Conservation (phyloP, 2,797 vertebrate genomes). For the Megaceryle alcyon region DNA sequence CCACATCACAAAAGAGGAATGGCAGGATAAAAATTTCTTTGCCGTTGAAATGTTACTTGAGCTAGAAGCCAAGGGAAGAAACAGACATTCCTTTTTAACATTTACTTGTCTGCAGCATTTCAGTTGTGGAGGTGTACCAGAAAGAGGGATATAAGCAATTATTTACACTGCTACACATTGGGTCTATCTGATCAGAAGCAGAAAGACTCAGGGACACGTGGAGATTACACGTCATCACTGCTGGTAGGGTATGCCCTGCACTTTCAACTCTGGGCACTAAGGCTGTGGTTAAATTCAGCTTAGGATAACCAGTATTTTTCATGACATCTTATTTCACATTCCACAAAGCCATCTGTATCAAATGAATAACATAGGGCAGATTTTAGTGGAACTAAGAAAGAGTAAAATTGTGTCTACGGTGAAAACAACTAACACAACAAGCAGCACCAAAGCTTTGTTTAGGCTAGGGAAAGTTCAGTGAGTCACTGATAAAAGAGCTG, state of each 20-base stretch:
- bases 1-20: not conserved
- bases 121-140: not conserved
- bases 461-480: not conserved
- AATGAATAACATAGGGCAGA: not conserved
- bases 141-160: not conserved
- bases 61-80: conserved; percentile 3
- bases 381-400: not conserved
- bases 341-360: not conserved
- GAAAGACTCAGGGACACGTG: not conserved
- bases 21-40: not conserved
- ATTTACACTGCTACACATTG: not conserved
- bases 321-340: not conserved
- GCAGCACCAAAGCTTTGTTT: not conserved
- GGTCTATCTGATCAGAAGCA: not conserved
- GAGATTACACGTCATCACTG: not conserved
- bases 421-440: not conserved
- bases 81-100: not conserved
- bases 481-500: not conserved
- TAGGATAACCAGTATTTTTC: not conserved
- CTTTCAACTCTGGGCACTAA: not conserved
- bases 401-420: not conserved
- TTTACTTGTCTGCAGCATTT: not conserved
- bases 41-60: not conserved
- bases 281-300: not conserved
- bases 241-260: not conserved